Evolutionary conservation across 2,113 vertebrate genomes (phyloP), one percentile per base, ranked within the genome.

Genomic region (Ptilonorhynchus violaceus): DNA sequence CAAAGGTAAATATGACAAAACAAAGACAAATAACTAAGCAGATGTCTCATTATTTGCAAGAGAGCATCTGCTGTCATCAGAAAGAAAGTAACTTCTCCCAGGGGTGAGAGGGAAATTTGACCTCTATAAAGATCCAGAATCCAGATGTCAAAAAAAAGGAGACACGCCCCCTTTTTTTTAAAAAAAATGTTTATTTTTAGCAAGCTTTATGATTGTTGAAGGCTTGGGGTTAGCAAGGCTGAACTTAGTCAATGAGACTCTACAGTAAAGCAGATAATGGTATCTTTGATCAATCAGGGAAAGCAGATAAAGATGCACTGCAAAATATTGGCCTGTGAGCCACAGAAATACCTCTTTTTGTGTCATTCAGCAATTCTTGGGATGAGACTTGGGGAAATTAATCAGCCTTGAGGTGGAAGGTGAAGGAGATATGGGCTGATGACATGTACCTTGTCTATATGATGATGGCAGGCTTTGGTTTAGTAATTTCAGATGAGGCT

Each of bases 341-440:
- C 46, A 42, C 28, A 73, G 62, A 93, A 73, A 82, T 92, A 75
- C 14, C 28, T 66, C 16, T 50, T 53, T 82, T 87, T 58, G 75
- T 96, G 81, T 85, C 94, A 88, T 67, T 93, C 81, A 66, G 88
- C 89, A 30, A 6, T 76, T 85, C 53, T 66, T 56, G 49, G 41
- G 53, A 85, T 92, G 33, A 82, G 41, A 42, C 53, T 47, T 66
- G 69, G 21, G 85, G 81, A 95, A 97, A 94, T 89, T 95, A 91
- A 93, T 94, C 92, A 82, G 33, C 23, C 15, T 5, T 58, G 70
- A 44, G 62, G 66, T 87, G 74, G 55, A 93, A 97, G 92, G 93
- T 94, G 87, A 93, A 49, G 10, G 81, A 96, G 63, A 92, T 95
- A 85, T 0, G 5, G 76, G 53, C 58, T 88, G 92, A 68, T 73